These are phyloP conservation scores for Lasioglossum baleicum DNA, from an alignment of 1,140 invertebrate species.

Conservation along the genomic window DNA sequence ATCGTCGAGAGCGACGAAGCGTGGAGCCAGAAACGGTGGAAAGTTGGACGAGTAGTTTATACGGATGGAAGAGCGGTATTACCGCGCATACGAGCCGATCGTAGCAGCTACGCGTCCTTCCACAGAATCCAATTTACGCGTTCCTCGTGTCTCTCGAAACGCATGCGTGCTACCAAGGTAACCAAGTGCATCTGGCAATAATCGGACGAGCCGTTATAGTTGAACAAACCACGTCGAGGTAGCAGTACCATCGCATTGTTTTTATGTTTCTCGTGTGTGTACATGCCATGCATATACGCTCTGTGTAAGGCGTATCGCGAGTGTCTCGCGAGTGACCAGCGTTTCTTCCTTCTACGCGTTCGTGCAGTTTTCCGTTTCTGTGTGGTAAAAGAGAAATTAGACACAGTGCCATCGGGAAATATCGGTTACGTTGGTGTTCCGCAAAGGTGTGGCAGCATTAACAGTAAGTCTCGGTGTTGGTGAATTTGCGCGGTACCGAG, in stretches of 20 bases:
- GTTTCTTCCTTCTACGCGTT: conserved; percentile 27
- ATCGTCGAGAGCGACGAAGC: too few species aligned
- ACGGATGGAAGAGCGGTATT: too few species aligned
- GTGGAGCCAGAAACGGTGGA: neutral
- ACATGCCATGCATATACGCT: conserved; percentile 47
- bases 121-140: conserved; percentile 14
- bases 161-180: conserved; percentile 54
- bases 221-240: conserved; percentile 60
- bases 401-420: neutral
- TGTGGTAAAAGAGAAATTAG: too few species aligned
- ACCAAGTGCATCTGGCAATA: conserved; percentile 38
- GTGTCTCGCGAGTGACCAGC: conserved; percentile 23
- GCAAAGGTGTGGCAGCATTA: conserved; percentile 40
- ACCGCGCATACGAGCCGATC: too few species aligned
- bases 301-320: conserved; percentile 35
- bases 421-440: neutral
- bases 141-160: conserved; percentile 46
- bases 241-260: conserved; percentile 68
- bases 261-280: conserved; percentile 60
- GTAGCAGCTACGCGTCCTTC: too few species aligned
- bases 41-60: too few species aligned
- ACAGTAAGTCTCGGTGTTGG: conserved; percentile 32
- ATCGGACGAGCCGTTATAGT: conserved; percentile 52
- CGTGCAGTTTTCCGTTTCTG: too few species aligned
- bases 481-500: conserved; percentile 33